Evolutionary conservation across 2,888 invertebrate genomes (phyloP).

Genomic region (Arrhopalites spinosus): DNA sequence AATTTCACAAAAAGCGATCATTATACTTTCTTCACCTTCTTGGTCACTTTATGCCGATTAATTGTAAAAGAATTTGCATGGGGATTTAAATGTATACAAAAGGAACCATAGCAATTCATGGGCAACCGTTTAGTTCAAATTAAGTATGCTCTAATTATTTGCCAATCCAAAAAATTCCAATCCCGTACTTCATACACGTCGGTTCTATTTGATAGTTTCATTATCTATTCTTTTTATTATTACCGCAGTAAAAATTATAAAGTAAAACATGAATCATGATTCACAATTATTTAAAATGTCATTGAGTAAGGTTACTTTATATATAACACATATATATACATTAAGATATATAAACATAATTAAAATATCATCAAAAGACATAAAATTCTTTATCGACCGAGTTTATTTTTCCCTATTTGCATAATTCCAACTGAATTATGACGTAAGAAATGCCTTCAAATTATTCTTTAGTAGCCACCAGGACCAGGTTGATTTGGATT

Average conservation of each 20-base stretch:
- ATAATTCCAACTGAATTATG: neutral
- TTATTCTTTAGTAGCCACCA: conserved; percentile 43
- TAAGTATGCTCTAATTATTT: no score
- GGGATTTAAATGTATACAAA: no score
- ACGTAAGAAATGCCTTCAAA: neutral
- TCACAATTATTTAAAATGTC: neutral
- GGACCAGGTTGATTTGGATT: conserved; percentile 52
- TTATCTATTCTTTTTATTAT: neutral
- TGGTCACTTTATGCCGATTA: no score
- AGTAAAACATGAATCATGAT: neutral
- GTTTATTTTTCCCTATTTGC: neutral
- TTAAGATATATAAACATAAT: conserved; percentile 4
- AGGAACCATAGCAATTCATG: no score
- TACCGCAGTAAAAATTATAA: neutral
- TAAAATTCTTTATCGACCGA: neutral
- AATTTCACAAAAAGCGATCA: no score
- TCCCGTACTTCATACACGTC: no score
- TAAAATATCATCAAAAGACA: no score
- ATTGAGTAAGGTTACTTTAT: neutral
- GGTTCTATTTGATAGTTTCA: neutral
- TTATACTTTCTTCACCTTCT: no score
- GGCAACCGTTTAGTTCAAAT: no score
- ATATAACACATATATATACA: neutral
- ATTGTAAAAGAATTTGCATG: no score
- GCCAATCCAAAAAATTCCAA: no score